These are phyloP conservation scores for Meiosimyza platycephala DNA, from an alignment of 2,888 invertebrate species.

Conservation along the genomic window DNA sequence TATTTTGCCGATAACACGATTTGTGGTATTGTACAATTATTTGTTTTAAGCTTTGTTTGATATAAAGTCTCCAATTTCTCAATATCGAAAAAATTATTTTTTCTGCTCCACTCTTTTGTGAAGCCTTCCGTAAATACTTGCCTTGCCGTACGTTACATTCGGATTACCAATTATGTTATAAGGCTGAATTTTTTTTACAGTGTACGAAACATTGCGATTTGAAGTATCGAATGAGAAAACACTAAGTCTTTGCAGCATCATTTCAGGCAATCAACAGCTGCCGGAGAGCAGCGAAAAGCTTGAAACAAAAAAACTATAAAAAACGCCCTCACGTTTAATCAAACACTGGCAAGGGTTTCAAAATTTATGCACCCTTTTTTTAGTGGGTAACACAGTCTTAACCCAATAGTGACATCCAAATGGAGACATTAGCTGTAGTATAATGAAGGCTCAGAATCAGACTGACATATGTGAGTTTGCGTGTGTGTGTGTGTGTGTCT, in stretches of 20 bases:
- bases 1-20: too few relatives aligned
- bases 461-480: neutral
- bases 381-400: neutral
- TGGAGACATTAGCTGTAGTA: slow-evolving; percentile 37
- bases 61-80: too few relatives aligned
- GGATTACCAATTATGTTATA: too few relatives aligned
- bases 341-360: neutral
- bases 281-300: neutral
- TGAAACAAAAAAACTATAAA: neutral
- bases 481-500: slow-evolving; percentile 33
- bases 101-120: too few relatives aligned
- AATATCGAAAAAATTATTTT: too few relatives aligned
- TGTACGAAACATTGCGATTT: neutral
- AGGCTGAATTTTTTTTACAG: too few relatives aligned
- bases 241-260: neutral
- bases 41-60: too few relatives aligned
- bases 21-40: too few relatives aligned
- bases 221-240: neutral
- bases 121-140: too few relatives aligned
- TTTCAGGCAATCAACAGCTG: slow-evolving; percentile 9
- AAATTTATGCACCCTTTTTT: slow-evolving; percentile 43
- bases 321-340: slow-evolving; percentile 7
- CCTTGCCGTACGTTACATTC: too few relatives aligned
- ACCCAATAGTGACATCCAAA: slow-evolving; percentile 27
- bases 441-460: neutral